A percentile compares a stretch with the other conserved stretches of the same genome.
Evolutionary conservation across 1,140 invertebrate genomes (phyloP).

Genomic region (Solenopsis fugax): DNA sequence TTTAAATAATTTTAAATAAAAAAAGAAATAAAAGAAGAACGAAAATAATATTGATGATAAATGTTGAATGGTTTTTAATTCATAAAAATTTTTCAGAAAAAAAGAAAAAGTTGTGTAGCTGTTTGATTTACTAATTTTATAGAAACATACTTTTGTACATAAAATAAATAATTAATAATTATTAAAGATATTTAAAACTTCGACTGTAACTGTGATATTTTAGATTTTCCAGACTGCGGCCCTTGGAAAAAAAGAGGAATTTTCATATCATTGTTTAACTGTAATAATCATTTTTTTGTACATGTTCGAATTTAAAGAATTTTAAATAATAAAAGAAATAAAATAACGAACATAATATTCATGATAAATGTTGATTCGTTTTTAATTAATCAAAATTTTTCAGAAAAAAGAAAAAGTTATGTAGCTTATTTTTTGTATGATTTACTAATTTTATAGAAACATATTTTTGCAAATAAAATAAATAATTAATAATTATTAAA

Average conservation of each 20-base stretch:
- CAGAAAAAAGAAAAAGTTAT: constrained; percentile 10
- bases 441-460: background rate
- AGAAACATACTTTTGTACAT: no score
- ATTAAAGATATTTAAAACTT: background rate
- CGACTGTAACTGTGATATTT: background rate
- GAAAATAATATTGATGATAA: background rate
- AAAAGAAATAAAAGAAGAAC: background rate
- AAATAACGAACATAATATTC: no score
- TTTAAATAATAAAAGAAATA: no score
- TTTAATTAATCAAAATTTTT: no score
- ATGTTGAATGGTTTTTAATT: background rate
- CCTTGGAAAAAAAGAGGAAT: background rate
- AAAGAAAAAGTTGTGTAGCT: background rate
- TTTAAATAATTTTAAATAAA: background rate
- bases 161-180: no score
- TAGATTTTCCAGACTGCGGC: background rate
- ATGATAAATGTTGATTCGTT: no score
- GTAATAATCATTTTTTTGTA: background rate
- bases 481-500: no score
- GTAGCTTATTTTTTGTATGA: background rate
- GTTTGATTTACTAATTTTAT: background rate
- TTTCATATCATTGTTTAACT: background rate
- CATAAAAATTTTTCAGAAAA: background rate
- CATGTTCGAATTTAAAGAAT: no score
- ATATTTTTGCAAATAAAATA: no score